Evolutionary conservation across 2,888 invertebrate genomes (phyloP), one percentile per base, ranked within the genome.

Genomic region (Lasioglossum figueresi): DNA sequence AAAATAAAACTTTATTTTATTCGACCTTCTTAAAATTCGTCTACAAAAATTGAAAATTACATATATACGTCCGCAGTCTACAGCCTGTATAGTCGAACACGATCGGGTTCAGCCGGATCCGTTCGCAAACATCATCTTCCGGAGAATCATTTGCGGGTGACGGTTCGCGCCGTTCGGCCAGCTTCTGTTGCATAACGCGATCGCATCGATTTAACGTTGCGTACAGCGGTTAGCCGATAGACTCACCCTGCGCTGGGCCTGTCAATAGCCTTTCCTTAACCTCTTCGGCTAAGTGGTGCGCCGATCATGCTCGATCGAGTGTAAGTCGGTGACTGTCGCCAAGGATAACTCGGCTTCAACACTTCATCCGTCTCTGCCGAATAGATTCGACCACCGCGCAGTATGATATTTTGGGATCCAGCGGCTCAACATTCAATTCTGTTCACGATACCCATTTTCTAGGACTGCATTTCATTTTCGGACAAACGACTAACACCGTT

Each of bases 321-420:
- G 84, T 84, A 90, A 91, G 70, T 68, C 84, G 59, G 73, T 87
- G 73, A 89, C 91, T 90, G 89, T 91, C 89, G 76, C 80, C 81
- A 72, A 80, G 86, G 87, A 90, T 91, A 87, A 91, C 86, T 81
- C 45, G 83, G 83, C 87, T 88, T 82, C 86, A 78, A 80, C 79
- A 52, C 52, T 83, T 78, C 56, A 63, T 76, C 76, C 79, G 45
- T 70, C 75, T 75, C 75, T 34, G 56, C 37, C 79, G 70, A 85
- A 73, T 79, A 80, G 66, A 70, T 74, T 45, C 2, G 59, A 59
- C 23, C 68, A 16, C 19, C 19, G 23, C 8, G 19, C 66, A 16
- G 0, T 59, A n/a, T 4, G 27, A 27, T 27, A 12, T 12, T 27
- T 59, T 59, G 5, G 14, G 27, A 27, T 59, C 14, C 14, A 27